A percentile compares a stretch with the other conserved stretches of the same genome.
Evolutionary conservation across 2,888 invertebrate genomes (phyloP).

Genomic region (Allacma fusca): DNA sequence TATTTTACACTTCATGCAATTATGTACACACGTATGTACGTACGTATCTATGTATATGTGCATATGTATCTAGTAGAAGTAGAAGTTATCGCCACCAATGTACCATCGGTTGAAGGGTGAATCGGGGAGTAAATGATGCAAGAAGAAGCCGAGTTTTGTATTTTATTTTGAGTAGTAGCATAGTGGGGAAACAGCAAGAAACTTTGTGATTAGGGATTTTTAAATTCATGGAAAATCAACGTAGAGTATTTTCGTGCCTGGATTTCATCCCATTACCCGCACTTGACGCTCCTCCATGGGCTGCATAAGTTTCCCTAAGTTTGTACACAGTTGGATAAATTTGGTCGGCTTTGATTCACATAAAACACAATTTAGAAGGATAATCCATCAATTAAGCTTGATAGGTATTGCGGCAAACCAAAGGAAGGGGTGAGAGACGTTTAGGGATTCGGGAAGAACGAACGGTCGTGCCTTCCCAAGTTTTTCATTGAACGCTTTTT

Average conservation of each 20-base stretch:
- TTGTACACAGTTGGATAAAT: slow-evolving; percentile 43
- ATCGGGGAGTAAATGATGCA: background rate
- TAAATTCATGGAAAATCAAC: slow-evolving; percentile 35
- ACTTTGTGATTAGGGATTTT: slow-evolving; percentile 34
- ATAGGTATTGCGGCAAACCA: slow-evolving; percentile 57
- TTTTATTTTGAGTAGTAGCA: background rate
- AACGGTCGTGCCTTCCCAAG: slow-evolving; percentile 25
- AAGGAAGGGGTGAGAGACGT: slow-evolving; percentile 35
- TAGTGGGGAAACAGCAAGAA: background rate
- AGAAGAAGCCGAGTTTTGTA: background rate
- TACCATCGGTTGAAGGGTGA: background rate
- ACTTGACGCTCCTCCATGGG: slow-evolving; percentile 26
- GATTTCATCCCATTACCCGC: slow-evolving; percentile 40
- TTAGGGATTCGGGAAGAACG: slow-evolving; percentile 45
- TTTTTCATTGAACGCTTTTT: slow-evolving; percentile 22
- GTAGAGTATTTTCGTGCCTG: slow-evolving; percentile 30
- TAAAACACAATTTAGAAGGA: slow-evolving; percentile 57
- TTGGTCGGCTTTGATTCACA: slow-evolving; percentile 55
- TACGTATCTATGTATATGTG: background rate
- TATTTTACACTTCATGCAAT: background rate
- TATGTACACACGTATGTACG: background rate
- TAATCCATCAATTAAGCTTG: slow-evolving; percentile 60
- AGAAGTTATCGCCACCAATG: background rate
- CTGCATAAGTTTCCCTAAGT: slow-evolving; percentile 31
- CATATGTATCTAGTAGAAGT: background rate